Base-by-base conservation (phyloP, 2,888 invertebrate species). In the Xestia c-nigrum region DNA sequence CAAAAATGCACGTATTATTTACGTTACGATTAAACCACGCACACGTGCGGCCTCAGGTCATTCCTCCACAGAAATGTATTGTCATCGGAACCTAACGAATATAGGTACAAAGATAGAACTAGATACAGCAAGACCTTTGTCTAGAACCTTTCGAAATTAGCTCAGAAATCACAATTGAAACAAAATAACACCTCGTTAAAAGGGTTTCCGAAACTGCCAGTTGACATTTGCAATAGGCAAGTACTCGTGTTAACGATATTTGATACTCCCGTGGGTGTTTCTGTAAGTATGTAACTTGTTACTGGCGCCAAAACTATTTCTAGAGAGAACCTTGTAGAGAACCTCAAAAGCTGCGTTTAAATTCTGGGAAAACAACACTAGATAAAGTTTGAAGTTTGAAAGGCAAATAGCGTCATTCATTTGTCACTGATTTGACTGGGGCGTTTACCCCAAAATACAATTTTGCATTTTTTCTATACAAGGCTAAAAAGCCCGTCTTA, bases 171-270 rank as follows among this genome's bases (percentile, higher is more conserved):
- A 63, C 40, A 64, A 50, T 7, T 10, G 19, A 57, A 73, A 59
- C 38, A 69, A 63, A 65, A 73, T 50, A 73, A 57, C 38, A 43
- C 24, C 55, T 55, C 55, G n/a, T 38, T 74, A 64, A 50, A 81
- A 81, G 55, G 78, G 66, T 75, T 80, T 31, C 52, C 24, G 14
- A 77, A 83, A 83, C 57, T 55, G 31, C 66, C 61, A 7, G 66
- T 50, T 76, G 69, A 83, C 70, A 77, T 80, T 83, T 77, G 16
- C 70, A 50, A 55, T 50, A 55, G 14, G 59, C 38, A 43, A 3
- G n/a, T 63, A 24, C 68, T 66, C 31, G 50, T 78, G 80, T 57
- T 72, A 57, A 57, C 43, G 73, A 65, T 16, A 64, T 71, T 71
- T 67, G 61, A 47, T 38, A 14, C n/a, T 24, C 66, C 52, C 69